phyloP scores from a whole-genome alignment of 2,113 vertebrate genomes.

The Suncus etruscus region DNA sequence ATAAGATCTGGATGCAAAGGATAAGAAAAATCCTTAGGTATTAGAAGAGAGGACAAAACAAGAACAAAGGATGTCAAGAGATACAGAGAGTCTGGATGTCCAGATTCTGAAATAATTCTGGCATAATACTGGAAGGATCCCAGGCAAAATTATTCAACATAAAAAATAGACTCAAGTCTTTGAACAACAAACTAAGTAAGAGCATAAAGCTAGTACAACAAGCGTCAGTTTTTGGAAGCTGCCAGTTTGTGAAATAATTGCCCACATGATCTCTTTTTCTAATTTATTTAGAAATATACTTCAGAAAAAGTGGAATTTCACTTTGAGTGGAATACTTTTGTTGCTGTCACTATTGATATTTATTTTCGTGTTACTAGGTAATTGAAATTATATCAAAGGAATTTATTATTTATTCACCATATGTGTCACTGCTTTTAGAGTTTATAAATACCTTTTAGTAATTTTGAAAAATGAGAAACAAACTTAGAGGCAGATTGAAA shows the following conservation, averaged over 20 bases:
- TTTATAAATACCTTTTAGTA: neutral
- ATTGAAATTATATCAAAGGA: conserved; percentile 14
- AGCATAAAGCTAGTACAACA: neutral
- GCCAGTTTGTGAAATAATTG: neutral
- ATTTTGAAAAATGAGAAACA: conserved; percentile 37
- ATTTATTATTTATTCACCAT: conserved; percentile 28
- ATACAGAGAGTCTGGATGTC: neutral
- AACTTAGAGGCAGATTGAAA: neutral
- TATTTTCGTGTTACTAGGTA: conserved; percentile 19
- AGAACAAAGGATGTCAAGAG: neutral
- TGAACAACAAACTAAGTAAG: neutral
- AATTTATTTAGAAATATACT: conserved; percentile 47
- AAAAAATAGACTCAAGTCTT: neutral
- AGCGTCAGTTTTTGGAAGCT: neutral
- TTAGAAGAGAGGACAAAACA: neutral
- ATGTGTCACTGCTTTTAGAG: conserved; percentile 29
- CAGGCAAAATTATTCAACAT: neutral
- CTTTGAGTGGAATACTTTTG: neutral
- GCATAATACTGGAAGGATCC: too few species aligned
- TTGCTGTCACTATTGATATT: neutral
- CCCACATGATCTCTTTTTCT: conserved; percentile 28
- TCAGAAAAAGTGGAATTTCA: conserved; percentile 18
- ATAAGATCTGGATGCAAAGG: neutral
- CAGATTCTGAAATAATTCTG: too few species aligned
- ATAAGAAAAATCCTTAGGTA: neutral